These are phyloP conservation scores for Gerris lacustris DNA, from an alignment of 2,888 invertebrate species.

Conservation along the genomic window DNA sequence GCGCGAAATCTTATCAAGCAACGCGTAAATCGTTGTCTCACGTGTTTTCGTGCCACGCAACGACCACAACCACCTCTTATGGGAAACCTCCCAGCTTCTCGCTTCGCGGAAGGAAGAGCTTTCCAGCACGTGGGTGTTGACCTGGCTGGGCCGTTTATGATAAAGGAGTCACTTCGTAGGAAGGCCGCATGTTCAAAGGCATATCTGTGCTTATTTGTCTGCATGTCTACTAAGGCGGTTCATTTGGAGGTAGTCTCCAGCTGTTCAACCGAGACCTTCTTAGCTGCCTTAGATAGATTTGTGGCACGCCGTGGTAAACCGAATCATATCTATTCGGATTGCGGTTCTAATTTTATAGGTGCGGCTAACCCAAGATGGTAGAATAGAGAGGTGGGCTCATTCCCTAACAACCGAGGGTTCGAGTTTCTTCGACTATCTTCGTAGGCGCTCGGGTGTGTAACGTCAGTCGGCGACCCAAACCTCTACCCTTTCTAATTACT, in stretches of 20 bases:
- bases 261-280: constrained; percentile 32
- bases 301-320: constrained; percentile 31
- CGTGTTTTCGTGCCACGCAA: constrained; percentile 16
- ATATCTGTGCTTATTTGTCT: constrained; percentile 32
- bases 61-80: constrained; percentile 17
- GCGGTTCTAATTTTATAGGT: constrained; percentile 34
- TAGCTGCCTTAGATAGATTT: constrained; percentile 33
- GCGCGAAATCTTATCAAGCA: constrained; percentile 8
- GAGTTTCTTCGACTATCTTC: no score
- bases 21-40: constrained; percentile 15
- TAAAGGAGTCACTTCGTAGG: constrained; percentile 25
- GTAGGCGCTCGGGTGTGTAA: no score
- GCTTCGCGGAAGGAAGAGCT: constrained; percentile 14
- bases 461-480: no score
- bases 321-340: constrained; percentile 32
- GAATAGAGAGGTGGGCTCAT: no score
- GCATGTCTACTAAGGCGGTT: constrained; percentile 31
- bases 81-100: constrained; percentile 20
- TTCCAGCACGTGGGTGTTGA: constrained; percentile 33
- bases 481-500: no score
- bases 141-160: constrained; percentile 30
- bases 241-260: constrained; percentile 34
- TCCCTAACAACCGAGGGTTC: no score
- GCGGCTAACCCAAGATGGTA: no score
- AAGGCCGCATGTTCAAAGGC: constrained; percentile 24